Percentiles rank a stretch among this genome's conserved stretches.
Conservation (phyloP, 2,888 invertebrate species). For the Zaprionus bogoriensis region DNA sequence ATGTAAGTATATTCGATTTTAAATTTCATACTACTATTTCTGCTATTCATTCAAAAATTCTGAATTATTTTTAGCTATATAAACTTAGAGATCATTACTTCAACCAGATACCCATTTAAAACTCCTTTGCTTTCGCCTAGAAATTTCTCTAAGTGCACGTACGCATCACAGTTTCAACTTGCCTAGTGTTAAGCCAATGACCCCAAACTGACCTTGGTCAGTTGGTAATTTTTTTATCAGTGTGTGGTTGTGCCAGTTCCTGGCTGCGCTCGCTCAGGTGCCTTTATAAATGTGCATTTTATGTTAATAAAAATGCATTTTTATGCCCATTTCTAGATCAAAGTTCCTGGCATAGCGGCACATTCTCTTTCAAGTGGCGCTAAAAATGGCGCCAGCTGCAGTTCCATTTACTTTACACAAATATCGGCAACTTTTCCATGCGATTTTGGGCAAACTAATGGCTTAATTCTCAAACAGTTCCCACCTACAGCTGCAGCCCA, state of each 20-base stretch:
- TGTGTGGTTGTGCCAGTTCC: background rate
- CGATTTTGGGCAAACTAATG: slow-evolving; percentile 62
- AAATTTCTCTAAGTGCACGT: background rate
- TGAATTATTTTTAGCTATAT: too few species aligned
- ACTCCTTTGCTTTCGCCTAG: background rate
- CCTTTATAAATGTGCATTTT: slow-evolving; percentile 55
- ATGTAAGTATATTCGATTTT: too few species aligned
- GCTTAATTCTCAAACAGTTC: slow-evolving; percentile 74
- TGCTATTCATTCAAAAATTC: too few species aligned
- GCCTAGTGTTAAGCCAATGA: slow-evolving; percentile 60
- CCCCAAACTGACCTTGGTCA: slow-evolving; percentile 66
- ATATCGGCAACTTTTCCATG: slow-evolving; percentile 26
- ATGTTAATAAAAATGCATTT: slow-evolving; percentile 59
- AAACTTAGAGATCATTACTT: too few species aligned
- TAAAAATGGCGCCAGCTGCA: slow-evolving; percentile 67
- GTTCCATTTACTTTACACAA: background rate
- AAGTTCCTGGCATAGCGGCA: slow-evolving; percentile 42
- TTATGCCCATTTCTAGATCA: slow-evolving; percentile 50
- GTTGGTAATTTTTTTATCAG: slow-evolving; percentile 3
- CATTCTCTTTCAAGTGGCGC: slow-evolving; percentile 68
- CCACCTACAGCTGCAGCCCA: slow-evolving; percentile 50
- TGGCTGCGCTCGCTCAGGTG: slow-evolving; percentile 12
- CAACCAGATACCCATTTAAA: background rate
- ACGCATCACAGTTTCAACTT: slow-evolving; percentile 16
- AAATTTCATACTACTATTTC: too few species aligned